Percentiles rank a stretch among this genome's conserved stretches.
phyloP scores from a whole-genome alignment of 1,140 invertebrate species.

The Trichonephila clavata region DNA sequence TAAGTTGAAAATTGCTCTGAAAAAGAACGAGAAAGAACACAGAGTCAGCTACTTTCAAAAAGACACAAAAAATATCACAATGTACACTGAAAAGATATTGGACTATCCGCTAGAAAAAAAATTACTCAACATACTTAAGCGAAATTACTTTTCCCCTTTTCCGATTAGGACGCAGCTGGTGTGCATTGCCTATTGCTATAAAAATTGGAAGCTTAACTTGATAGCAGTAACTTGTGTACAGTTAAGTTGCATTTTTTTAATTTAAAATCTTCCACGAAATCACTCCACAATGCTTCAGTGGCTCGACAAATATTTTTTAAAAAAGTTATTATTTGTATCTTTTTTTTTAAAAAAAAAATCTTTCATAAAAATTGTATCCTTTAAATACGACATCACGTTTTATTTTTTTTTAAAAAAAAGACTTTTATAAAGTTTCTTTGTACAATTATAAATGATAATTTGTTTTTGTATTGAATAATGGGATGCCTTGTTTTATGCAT shows the following conservation, averaged over 20 bases:
- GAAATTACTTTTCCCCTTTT: not conserved
- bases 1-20: not conserved
- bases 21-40: not conserved
- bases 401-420: too few species aligned
- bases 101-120: not conserved
- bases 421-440: too few species aligned
- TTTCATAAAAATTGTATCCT: not conserved
- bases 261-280: not conserved
- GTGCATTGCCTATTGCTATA: conserved; percentile 5
- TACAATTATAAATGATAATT: too few species aligned
- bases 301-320: not conserved
- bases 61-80: conserved; percentile 23
- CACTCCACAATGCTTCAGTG: not conserved
- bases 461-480: too few species aligned
- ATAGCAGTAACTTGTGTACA: too few species aligned
- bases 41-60: not conserved
- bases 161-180: conserved; percentile 38
- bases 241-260: not conserved
- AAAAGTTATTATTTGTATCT: not conserved
- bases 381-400: not conserved
- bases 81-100: conserved; percentile 21
- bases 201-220: conserved; percentile 13
- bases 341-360: not conserved
- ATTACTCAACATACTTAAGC: not conserved
- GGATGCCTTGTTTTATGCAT: too few species aligned